A percentile compares a stretch with the other conserved stretches of the same genome.
These are phyloP conservation scores for Melitaea cinxia DNA, from an alignment of 1,140 invertebrate species.

Conservation along the genomic window DNA sequence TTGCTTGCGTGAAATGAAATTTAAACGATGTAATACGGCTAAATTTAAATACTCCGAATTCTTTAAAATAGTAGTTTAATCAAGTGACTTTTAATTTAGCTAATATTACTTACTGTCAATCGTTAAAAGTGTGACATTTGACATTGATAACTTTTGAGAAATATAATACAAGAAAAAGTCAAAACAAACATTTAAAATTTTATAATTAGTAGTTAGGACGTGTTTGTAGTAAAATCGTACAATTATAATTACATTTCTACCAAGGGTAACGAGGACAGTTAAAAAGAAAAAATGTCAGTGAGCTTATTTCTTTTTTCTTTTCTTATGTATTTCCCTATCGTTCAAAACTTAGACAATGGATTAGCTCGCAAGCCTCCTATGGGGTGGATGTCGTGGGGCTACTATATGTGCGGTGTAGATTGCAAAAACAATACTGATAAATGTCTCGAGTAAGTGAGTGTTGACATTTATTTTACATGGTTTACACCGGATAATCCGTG, in stretches of 20 bases:
- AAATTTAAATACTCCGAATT: no score
- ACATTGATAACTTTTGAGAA: neutral
- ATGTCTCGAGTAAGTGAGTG: conserved; percentile 83
- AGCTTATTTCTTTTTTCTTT: conserved; percentile 23
- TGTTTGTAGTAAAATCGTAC: neutral
- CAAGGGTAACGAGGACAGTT: neutral
- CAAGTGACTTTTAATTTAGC: no score
- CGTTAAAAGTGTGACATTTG: no score
- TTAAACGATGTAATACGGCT: neutral
- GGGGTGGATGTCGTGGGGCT: conserved; percentile 92
- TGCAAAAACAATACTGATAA: conserved; percentile 85
- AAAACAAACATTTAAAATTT: neutral
- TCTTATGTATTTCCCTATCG: conserved; percentile 36
- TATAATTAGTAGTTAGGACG: neutral
- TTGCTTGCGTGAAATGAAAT: conserved; percentile 7
- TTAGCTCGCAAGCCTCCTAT: conserved; percentile 91
- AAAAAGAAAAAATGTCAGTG: conserved; percentile 23
- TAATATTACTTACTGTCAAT: no score
- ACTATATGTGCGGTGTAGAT: conserved; percentile 87
- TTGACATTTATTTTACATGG: neutral
- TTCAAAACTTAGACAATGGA: conserved; percentile 87
- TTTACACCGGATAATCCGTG: no score
- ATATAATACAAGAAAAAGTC: neutral
- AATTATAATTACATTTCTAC: neutral
- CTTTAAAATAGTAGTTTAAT: no score